Percentiles rank a stretch among this genome's conserved stretches.
Conservation (phyloP, 2,888 invertebrate genomes). For the Allygus modestus region DNA sequence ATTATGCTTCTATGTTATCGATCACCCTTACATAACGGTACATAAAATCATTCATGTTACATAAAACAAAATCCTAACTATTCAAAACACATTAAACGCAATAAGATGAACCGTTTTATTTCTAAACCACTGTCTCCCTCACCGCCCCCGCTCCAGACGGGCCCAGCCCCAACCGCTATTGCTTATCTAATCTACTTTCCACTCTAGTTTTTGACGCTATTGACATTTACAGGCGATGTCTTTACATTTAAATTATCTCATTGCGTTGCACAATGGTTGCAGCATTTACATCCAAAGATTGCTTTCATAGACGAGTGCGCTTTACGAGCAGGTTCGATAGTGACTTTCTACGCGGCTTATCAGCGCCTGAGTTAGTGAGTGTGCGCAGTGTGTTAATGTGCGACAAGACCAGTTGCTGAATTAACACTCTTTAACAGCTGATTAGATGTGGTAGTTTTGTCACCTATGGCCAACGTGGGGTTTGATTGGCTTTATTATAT, state of each 20-base stretch:
- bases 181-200: slow-evolving; percentile 27
- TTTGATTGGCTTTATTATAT: too few relatives aligned
- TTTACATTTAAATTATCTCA: slow-evolving; percentile 55
- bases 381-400: neutral
- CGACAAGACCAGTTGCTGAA: neutral
- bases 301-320: slow-evolving; percentile 46
- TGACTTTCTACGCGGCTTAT: slow-evolving; percentile 7
- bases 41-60: too few relatives aligned
- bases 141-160: neutral
- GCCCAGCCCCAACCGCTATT: neutral
- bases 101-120: too few relatives aligned
- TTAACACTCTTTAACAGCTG: too few relatives aligned
- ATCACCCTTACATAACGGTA: too few relatives aligned
- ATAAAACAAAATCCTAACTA: too few relatives aligned
- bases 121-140: too few relatives aligned
- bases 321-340: slow-evolving; percentile 37
- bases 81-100: too few relatives aligned
- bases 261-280: slow-evolving; percentile 53
- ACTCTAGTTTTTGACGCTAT: slow-evolving; percentile 35
- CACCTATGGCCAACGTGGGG: too few relatives aligned
- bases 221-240: slow-evolving; percentile 28
- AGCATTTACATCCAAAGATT: slow-evolving; percentile 55
- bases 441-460: too few relatives aligned
- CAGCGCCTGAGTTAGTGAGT: neutral
- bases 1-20: too few relatives aligned